A percentile compares a stretch with the other conserved stretches of the same genome.
These are phyloP conservation scores for Darwinula stevensoni DNA, from an alignment of 2,888 invertebrate genomes.

Conservation along the genomic window DNA sequence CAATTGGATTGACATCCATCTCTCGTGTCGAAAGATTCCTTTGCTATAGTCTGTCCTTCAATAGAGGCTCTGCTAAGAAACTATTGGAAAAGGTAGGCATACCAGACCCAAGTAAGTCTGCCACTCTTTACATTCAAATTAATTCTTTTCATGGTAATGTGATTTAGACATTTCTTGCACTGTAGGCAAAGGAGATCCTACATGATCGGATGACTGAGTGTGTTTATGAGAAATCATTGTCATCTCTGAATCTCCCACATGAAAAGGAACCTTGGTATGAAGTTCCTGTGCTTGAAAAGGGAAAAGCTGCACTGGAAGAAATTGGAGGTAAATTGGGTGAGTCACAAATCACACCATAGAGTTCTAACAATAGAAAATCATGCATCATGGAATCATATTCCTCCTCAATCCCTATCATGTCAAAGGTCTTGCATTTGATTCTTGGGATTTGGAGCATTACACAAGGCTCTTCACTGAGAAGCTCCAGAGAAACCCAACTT, in stretches of 20 bases:
- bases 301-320: slow-evolving; percentile 43
- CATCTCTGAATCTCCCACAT: slow-evolving; percentile 24
- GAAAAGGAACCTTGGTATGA: slow-evolving; percentile 39
- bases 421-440: slow-evolving; percentile 60
- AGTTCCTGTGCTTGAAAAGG: slow-evolving; percentile 47
- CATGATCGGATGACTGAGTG: slow-evolving; percentile 87
- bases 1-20: slow-evolving; percentile 42
- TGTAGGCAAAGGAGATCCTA: too few species aligned
- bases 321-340: slow-evolving; percentile 44
- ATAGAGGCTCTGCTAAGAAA: too few species aligned
- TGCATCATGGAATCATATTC: slow-evolving; percentile 9
- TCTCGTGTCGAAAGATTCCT: slow-evolving; percentile 49
- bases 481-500: slow-evolving; percentile 70
- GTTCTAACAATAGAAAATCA: too few species aligned
- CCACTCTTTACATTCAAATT: too few species aligned
- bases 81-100: too few species aligned
- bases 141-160: too few species aligned
- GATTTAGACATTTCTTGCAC: too few species aligned
- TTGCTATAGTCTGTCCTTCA: slow-evolving; percentile 27
- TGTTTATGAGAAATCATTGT: slow-evolving; percentile 32
- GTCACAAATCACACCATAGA: too few species aligned
- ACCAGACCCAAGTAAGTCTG: too few species aligned
- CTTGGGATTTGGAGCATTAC: slow-evolving; percentile 73
- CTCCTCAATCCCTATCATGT: slow-evolving; percentile 5
- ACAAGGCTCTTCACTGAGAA: slow-evolving; percentile 51